These are phyloP conservation scores for Clarias gariepinus DNA, from an alignment of 2,113 vertebrate genomes.

Conservation along the genomic window DNA sequence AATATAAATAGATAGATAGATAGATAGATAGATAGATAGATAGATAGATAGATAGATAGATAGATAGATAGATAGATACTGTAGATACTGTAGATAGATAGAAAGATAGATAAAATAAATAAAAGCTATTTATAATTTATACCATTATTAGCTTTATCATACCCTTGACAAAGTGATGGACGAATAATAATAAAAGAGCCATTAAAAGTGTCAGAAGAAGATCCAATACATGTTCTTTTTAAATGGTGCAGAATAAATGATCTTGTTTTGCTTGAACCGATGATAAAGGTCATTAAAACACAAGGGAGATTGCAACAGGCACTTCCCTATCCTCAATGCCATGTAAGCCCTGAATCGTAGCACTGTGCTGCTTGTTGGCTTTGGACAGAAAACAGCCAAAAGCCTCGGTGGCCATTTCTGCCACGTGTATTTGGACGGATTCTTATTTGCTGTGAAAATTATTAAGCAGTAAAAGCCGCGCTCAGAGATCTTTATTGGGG, in stretches of 20 bases:
- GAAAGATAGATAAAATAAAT: too few species aligned
- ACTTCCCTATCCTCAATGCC: constrained; percentile 35
- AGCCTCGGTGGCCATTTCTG: constrained; percentile 39
- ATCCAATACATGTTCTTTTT: constrained; percentile 32
- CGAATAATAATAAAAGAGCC: background rate
- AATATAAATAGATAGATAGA: too few species aligned
- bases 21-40: too few species aligned
- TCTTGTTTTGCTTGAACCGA: constrained; percentile 46
- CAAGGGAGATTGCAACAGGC: constrained; percentile 45
- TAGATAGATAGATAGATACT: too few species aligned
- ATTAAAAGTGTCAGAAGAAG: constrained; percentile 21
- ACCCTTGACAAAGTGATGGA: background rate
- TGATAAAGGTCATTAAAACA: constrained; percentile 52
- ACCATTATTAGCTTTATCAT: too few species aligned
- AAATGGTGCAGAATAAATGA: constrained; percentile 38
- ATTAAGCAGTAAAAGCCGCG: constrained; percentile 49
- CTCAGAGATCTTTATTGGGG: constrained; percentile 39
- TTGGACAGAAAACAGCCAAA: constrained; percentile 48
- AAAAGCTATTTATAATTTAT: too few species aligned
- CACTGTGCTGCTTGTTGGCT: constrained; percentile 53
- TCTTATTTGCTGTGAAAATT: constrained; percentile 52
- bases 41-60: too few species aligned
- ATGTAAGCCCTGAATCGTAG: constrained; percentile 49
- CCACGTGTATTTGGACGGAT: constrained; percentile 20
- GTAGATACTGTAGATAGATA: too few species aligned